phyloP scores from a whole-genome alignment of 2,113 vertebrate species.

The Vicugna pacos region DNA sequence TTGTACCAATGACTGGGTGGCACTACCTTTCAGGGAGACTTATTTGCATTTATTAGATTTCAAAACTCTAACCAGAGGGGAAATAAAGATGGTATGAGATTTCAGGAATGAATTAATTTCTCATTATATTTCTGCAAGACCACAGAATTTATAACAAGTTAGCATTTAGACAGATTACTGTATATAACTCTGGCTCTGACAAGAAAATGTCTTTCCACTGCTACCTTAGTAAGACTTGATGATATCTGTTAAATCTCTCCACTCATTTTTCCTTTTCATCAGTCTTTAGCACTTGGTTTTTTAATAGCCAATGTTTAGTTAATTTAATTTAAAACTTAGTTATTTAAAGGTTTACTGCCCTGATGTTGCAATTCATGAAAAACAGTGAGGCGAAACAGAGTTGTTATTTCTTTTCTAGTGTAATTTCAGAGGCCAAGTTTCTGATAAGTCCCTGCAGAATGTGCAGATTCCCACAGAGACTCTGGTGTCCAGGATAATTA shows the following conservation, averaged over 20 bases:
- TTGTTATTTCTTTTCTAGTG: neutral
- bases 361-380: neutral
- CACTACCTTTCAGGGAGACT: neutral
- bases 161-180: neutral
- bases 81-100: neutral
- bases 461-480: neutral
- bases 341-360: neutral
- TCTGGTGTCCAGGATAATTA: too few species aligned
- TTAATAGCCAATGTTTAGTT: neutral
- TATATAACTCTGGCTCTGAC: neutral
- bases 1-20: neutral
- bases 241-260: neutral
- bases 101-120: neutral
- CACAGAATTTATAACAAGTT: neutral
- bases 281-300: neutral
- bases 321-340: neutral
- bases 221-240: neutral
- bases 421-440: neutral
- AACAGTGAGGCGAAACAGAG: neutral
- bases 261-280: neutral
- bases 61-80: neutral
- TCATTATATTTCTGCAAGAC: neutral
- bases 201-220: neutral
- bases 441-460: neutral
- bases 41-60: neutral